A percentile compares a stretch with the other conserved stretches of the same genome.
Evolutionary conservation across 2,113 vertebrate genomes (phyloP).

Genomic region (Prionailurus bengalensis): DNA sequence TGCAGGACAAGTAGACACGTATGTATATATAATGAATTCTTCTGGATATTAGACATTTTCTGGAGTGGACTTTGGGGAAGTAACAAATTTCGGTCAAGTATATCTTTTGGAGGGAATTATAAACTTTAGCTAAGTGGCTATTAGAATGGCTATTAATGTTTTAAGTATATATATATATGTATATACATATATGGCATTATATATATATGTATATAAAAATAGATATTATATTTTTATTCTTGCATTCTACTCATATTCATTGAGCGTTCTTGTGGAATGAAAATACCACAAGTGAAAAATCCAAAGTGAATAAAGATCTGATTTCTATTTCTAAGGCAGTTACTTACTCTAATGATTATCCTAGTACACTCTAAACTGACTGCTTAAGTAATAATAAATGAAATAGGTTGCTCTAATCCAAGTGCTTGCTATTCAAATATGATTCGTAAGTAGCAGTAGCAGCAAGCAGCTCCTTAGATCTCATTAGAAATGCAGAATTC

Average conservation of each 20-base stretch:
- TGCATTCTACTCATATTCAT: neutral
- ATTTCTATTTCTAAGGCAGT: constrained; percentile 49
- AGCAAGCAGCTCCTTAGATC: constrained; percentile 21
- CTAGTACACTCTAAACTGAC: constrained; percentile 40
- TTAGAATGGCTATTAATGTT: constrained; percentile 31
- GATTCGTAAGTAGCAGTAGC: neutral
- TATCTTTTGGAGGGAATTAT: constrained; percentile 28
- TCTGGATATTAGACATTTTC: constrained; percentile 16
- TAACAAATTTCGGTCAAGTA: constrained; percentile 22
- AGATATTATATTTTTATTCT: constrained; percentile 9
- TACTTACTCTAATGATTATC: constrained; percentile 37
- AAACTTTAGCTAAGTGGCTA: neutral
- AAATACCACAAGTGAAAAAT: constrained; percentile 13
- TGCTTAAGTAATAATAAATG: constrained; percentile 48
- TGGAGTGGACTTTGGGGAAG: neutral
- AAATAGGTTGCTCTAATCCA: constrained; percentile 36
- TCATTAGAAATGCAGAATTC: constrained; percentile 51
- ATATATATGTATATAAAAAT: constrained; percentile 14
- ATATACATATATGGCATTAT: neutral
- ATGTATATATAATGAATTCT: constrained; percentile 87
- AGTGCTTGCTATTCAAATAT: neutral
- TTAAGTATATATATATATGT: constrained; percentile 25
- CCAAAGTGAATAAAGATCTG: neutral
- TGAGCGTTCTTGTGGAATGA: neutral
- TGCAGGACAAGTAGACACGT: constrained; percentile 99